Base-by-base conservation (phyloP, 2,797 vertebrate species). In the Calcarius lapponicus region DNA sequence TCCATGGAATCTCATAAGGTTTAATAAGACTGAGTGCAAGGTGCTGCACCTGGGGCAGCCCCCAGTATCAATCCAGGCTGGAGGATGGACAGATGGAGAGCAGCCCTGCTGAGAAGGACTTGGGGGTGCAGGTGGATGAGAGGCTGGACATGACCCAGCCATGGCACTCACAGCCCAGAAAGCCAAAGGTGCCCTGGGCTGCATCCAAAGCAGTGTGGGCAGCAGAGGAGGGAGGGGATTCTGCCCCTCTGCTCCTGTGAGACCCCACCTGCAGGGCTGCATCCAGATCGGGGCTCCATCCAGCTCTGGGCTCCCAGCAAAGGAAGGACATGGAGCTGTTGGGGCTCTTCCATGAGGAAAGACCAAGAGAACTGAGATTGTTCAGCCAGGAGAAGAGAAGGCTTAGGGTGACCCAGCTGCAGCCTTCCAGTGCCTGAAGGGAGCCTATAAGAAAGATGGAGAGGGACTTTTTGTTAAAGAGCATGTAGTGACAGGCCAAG, bases 351-450 rank as follows among this genome's bases (percentile, higher is more conserved):
- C 67, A 4, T 16, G 6, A 54, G 47, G 4, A 54, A 42, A 61
- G 19, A 1, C 12, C 26, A 1, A 26, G 40, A 61, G 5, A 54
- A 32, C 2, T 17, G 15, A 2, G 10, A 14, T 36, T n/a, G 2
- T 28, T 32, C 56, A 34, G 26, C 22, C 8, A 61, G 26, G 54
- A 67, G 14, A 48, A 81, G 12, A 66, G 38, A 38, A 53, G 17
- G 11, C 24, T 65, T 19, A 2, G 13, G 2, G 17, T 45, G 11
- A 58, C 53, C 14, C 38, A 58, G 34, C 0, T 80, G n/a, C 4
- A 19, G n/a, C 45, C 9, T 51, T 26, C 28, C 20, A 60, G 29
- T n/a, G 25, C 19, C 32, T 57, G 51, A 42, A 72, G 9, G 13
- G 16, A 48, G 7, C 28, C 60, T 40, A 31, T 14, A 60, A 47